Evolutionary conservation across 2,113 vertebrate genomes (phyloP).

Genomic region (Shinisaurus crocodilurus): DNA sequence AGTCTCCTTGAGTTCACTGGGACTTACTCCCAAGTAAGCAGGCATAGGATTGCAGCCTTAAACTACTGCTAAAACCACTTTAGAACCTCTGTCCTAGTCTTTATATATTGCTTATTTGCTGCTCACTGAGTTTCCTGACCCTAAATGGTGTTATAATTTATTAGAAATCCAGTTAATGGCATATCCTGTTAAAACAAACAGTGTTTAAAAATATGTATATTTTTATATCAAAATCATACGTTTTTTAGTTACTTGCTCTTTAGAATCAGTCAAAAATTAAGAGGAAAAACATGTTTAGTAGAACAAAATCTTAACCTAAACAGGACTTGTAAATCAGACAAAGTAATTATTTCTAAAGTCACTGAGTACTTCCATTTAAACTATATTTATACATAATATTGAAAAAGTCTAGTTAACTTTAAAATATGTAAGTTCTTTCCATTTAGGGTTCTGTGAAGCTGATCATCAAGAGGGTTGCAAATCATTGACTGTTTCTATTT

Average conservation of each 20-base stretch:
- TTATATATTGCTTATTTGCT: neutral
- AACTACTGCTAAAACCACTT: too few relatives aligned
- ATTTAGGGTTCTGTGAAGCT: slow-evolving; percentile 87
- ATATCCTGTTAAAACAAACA: slow-evolving; percentile 33
- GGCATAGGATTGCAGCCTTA: neutral
- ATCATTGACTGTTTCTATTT: slow-evolving; percentile 90
- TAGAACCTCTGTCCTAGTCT: neutral
- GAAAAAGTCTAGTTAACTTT: slow-evolving; percentile 84
- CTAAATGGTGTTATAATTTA: neutral
- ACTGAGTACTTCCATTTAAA: slow-evolving; percentile 78
- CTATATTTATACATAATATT: slow-evolving; percentile 84
- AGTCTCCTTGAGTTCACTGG: neutral
- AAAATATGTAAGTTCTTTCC: slow-evolving; percentile 88
- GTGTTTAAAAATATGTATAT: neutral
- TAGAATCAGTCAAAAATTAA: slow-evolving; percentile 57
- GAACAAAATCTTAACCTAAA: slow-evolving; percentile 64
- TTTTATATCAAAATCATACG: slow-evolving; percentile 17
- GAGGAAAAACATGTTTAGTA: slow-evolving; percentile 60
- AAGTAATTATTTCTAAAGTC: slow-evolving; percentile 76
- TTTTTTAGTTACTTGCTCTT: slow-evolving; percentile 40
- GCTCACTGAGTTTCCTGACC: neutral
- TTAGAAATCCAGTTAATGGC: neutral
- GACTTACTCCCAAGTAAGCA: neutral
- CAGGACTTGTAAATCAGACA: slow-evolving; percentile 63
- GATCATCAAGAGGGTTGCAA: slow-evolving; percentile 90